Base-by-base conservation (phyloP, 2,113 vertebrate genomes). In the Pteropus alecto region DNA sequence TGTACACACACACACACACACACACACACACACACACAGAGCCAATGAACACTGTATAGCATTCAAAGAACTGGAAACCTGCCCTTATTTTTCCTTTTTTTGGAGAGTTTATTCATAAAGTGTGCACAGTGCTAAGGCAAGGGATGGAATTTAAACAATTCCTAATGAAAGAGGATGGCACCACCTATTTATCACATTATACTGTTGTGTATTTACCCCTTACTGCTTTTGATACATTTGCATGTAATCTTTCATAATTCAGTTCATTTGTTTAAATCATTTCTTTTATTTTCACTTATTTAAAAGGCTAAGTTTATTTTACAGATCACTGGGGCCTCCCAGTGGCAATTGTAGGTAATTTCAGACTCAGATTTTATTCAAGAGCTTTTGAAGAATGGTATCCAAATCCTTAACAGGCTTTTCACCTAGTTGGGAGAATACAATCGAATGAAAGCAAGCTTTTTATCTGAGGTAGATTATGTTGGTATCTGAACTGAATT, bases 241-340 rank as follows among this genome's bases (percentile, higher is more conserved):
- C 96, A 97, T 76, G 88, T 82, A 73, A 96, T 95, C 51, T 89
- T 95, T 83, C 86, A 90, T 95, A 97, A 96, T 94, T 96, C 35
- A 90, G 4, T 68, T 93, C 87, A 58, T 5, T 96, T 79, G 76
- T 93, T 96, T 84, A 94, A 97, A 85, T 46, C 14, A 46, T 96
- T 95, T 43, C 26, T 30, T 82, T 93, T 73, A 41, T 79, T 92
- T 78, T 38, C 83, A 70, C 90, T 93, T 70, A 58, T 65, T 92
- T 95, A 71, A 65, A 43, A 60, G 41, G n/a, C 82, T 48, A 22
- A 1, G 3, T 1, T 82, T 0, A 10, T 74, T 95, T 30, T 87
- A n/a, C 91, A 92, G 98, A 96, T 63, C 83, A 95, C 87, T 89
- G 97, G 95, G 97, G 98, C 97, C 98, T 89, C 98, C 98, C 87